A percentile compares a stretch with the other conserved stretches of the same genome.
phyloP scores from a whole-genome alignment of 2,888 invertebrate species.

The Oligia fasciuncula region DNA sequence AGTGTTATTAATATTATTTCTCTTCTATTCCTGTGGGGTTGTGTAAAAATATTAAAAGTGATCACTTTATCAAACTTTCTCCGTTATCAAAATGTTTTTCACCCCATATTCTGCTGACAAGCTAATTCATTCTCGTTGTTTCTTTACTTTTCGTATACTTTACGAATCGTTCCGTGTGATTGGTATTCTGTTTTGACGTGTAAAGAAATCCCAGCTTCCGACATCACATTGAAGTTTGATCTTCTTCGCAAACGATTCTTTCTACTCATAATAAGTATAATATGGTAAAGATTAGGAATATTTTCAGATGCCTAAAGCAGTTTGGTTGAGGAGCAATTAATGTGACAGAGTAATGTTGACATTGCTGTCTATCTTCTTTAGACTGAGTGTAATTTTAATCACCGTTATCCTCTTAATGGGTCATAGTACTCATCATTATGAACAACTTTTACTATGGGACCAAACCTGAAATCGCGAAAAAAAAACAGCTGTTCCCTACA shows the following conservation, averaged over 20 bases:
- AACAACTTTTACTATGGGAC: too few relatives aligned
- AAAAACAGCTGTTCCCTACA: too few relatives aligned
- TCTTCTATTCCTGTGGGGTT: background rate
- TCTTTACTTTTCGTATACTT: conserved; percentile 20
- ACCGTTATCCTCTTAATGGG: too few relatives aligned
- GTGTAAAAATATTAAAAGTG: too few relatives aligned
- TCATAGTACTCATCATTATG: too few relatives aligned
- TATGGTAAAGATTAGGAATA: background rate
- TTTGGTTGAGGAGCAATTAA: background rate
- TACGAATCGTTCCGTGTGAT: conserved; percentile 25
- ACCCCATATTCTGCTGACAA: background rate
- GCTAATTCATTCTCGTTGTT: conserved; percentile 8
- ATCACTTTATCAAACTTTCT: too few relatives aligned
- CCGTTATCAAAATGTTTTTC: too few relatives aligned
- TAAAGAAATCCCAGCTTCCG: conserved; percentile 3
- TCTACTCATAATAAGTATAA: conserved; percentile 10
- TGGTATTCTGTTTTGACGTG: conserved; percentile 24
- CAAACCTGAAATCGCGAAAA: too few relatives aligned
- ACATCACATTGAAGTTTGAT: conserved; percentile 15
- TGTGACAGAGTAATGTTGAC: background rate
- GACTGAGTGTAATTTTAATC: too few relatives aligned
- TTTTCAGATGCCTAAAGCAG: conserved; percentile 3
- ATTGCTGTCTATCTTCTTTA: background rate
- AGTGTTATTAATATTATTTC: background rate
- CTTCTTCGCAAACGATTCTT: background rate